Evolutionary conservation across 2,113 vertebrate species (phyloP).

Genomic region (Melospiza melodia): DNA sequence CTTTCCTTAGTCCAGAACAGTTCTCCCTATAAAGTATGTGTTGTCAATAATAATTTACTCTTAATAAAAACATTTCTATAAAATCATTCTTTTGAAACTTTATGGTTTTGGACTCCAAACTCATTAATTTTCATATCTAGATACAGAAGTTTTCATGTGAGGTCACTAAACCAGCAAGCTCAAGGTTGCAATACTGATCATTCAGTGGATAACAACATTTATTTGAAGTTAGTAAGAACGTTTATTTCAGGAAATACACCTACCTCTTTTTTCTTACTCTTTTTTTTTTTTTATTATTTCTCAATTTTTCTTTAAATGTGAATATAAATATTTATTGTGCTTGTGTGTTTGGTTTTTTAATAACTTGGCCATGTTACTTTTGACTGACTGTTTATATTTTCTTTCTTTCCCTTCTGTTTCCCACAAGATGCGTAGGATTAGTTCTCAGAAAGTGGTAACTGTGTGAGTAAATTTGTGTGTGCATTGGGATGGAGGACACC

Average conservation of each 20-base stretch:
- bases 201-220: neutral
- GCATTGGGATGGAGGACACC: neutral
- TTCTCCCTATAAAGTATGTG: neutral
- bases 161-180: neutral
- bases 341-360: neutral
- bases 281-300: neutral
- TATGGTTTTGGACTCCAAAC: neutral
- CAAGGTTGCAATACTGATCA: neutral
- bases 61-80: neutral
- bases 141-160: neutral
- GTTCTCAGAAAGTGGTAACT: neutral
- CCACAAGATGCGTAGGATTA: neutral
- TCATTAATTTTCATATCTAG: neutral
- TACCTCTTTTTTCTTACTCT: neutral
- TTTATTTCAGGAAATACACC: neutral
- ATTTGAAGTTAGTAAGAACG: neutral
- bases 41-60: neutral
- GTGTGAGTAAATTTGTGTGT: neutral
- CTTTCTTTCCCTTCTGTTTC: neutral
- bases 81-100: neutral
- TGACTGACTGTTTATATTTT: neutral
- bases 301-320: neutral
- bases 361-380: neutral
- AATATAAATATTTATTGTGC: neutral
- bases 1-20: neutral